These are phyloP conservation scores for Bubo bubo DNA, from an alignment of 2,113 vertebrate genomes.

Conservation along the genomic window DNA sequence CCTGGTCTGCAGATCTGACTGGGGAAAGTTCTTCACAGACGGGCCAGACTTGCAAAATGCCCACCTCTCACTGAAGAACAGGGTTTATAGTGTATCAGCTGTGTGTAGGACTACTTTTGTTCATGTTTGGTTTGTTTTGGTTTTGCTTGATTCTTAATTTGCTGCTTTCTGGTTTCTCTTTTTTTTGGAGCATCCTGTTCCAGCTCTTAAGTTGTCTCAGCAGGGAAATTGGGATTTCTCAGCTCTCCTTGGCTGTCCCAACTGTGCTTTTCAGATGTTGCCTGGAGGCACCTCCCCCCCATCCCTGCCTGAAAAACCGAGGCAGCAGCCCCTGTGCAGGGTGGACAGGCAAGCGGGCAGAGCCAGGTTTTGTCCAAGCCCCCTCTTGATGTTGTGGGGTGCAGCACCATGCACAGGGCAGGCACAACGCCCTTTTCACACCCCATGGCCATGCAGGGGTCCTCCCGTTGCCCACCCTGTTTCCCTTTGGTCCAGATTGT, in stretches of 20 bases:
- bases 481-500: neutral
- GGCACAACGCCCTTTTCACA: neutral
- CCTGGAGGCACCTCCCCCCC: neutral
- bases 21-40: neutral
- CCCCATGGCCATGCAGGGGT: too few relatives aligned
- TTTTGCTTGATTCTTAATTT: neutral
- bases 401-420: neutral
- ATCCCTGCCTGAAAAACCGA: neutral
- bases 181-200: neutral
- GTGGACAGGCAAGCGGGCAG: neutral
- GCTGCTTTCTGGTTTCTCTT: neutral
- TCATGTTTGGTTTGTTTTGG: neutral
- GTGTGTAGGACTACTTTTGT: neutral
- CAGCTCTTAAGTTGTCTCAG: neutral
- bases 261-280: neutral
- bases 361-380: neutral
- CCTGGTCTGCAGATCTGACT: neutral
- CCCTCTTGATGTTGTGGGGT: neutral
- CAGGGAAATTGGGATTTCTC: neutral
- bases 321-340: neutral
- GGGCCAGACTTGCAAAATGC: neutral
- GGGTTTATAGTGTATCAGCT: neutral
- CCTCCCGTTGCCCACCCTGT: fast-evolving
- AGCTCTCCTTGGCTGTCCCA: neutral
- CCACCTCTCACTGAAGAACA: neutral